These are phyloP conservation scores for Pandemis corylana DNA, from an alignment of 2,888 invertebrate species.

Conservation along the genomic window DNA sequence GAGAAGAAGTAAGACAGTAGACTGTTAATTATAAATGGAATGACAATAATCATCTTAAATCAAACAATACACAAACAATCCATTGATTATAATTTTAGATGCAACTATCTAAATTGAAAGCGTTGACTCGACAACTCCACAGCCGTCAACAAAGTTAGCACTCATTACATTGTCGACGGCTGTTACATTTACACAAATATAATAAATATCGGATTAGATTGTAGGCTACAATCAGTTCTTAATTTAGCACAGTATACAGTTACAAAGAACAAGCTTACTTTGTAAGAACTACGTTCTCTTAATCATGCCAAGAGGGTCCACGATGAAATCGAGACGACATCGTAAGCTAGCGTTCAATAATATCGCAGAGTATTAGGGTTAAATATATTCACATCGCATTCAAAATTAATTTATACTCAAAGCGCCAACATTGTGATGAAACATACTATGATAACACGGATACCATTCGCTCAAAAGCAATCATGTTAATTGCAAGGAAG, in stretches of 20 bases:
- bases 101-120: slow-evolving; percentile 19
- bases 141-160: slow-evolving; percentile 1
- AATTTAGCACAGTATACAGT: slow-evolving; percentile 16
- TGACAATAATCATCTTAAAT: slow-evolving; percentile 26
- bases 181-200: slow-evolving; percentile 34
- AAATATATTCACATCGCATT: slow-evolving; percentile 22
- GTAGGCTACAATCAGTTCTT: slow-evolving; percentile 1
- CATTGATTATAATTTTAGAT: slow-evolving; percentile 21
- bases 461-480: slow-evolving; percentile 40
- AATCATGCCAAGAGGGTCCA: slow-evolving; percentile 14
- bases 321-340: background rate
- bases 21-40: slow-evolving; percentile 34
- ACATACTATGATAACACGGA: slow-evolving; percentile 24
- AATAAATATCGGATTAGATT: slow-evolving; percentile 17
- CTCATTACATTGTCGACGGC: background rate
- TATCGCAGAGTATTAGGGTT: slow-evolving; percentile 29
- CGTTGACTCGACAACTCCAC: slow-evolving; percentile 7
- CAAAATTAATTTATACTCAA: slow-evolving; percentile 31
- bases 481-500: slow-evolving; percentile 62
- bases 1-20: slow-evolving; percentile 7
- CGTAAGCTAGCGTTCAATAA: slow-evolving; percentile 22
- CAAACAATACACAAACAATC: slow-evolving; percentile 21
- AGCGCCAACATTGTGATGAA: slow-evolving; percentile 30
- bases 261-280: slow-evolving; percentile 34
- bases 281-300: slow-evolving; percentile 22